Base-by-base conservation (phyloP, 2,113 vertebrate species). In the Polypterus bichir region DNA sequence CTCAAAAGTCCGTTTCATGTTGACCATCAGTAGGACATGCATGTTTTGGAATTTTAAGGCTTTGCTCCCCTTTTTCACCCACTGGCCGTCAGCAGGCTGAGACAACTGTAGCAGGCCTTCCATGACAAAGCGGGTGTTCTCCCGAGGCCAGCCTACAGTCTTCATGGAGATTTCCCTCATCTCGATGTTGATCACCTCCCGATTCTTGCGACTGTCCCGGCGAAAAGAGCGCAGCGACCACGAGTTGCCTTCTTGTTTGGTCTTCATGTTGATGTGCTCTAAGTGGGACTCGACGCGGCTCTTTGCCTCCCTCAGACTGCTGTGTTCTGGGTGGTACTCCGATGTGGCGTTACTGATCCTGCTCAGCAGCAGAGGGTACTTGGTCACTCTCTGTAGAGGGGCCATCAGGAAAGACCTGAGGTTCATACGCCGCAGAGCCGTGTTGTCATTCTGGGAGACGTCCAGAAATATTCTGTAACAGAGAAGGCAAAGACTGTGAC, bases 201-300 rank as follows among this genome's bases (percentile, higher is more conserved):
- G 83, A 72, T 90, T 92, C 67, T 89, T 89, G 71, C 89, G 90
- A 75, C 91, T 92, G 67, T 93, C 91, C 2, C 92, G 84, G 49
- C 91, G 88, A 77, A 96, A 94, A 1, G 92, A 91, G 4, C 91
- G 86, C 3, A 94, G 83, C 1, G 89, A 90, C 92, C 92, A 94
- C 0, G 87, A 80, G 70, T 89, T 86, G 3, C 90, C 88, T 64
- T 93, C 92, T 77, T 92, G 91, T 72, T 86, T 90, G 68, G 90
- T 92, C 78, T 92, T 92, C 86, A 90, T 93, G 78, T 96, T 93
- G 76, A 96, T 94, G 82, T 96, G 92, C 76, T 94, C 92, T 72
- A 96, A 75, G 62, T 94, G 92, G 60, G 92, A 93, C 56, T 94
- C 91, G 1, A 94, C 91, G 5, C 87, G 88, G 70, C 88, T 89